Evolutionary conservation across 2,113 vertebrate genomes (phyloP), one percentile per base, ranked within the genome.

Genomic region (Sclerurus mexicanus): DNA sequence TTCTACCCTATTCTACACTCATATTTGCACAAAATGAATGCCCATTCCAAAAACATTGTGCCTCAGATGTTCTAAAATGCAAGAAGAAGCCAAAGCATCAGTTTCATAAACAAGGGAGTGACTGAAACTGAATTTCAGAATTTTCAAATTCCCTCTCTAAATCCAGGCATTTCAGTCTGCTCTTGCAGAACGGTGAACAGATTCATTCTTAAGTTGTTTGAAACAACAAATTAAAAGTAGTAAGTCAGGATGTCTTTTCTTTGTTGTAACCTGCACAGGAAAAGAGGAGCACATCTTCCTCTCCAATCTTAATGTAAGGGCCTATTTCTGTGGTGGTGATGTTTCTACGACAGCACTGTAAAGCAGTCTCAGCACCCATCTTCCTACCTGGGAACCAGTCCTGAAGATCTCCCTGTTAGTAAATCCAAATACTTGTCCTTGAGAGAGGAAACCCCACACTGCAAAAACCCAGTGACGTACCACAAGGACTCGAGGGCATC

Each of bases 401-500:
- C 75, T 24, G 52, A 86, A 60, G 67, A 86, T 12, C 10, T 20
- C 52, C n/a, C 58, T 68, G 40, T 20, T 0, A 49, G 40, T 47
- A 50, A 80, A 76, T 30, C n/a, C 78, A 49, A 72, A 60, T 21
- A 22, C 18, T 86, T 30, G 14, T 62, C 33, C 53, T 8, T 39
- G 39, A 31, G 52, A 30, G 73, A 67, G 42, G 39, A 77, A 94
- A 27, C 18, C 20, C 31, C 24, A 5, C n/a, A 3, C 21, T 0
- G 0, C 60, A 19, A 28, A 55, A 64, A 30, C 6, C 31, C 19
- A 4, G 12, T 66, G 80, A 95, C 96, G 13, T 98, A 99, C 99
- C 98, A 96, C 80, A 99, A 84, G 40, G 96, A 95, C 47, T 97
- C 97, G 2, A 99, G 98, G 63, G 99, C 98, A 1, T 98, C 97